phyloP scores from a whole-genome alignment of 2,113 vertebrate species.

The Siphamia tubifer region DNA sequence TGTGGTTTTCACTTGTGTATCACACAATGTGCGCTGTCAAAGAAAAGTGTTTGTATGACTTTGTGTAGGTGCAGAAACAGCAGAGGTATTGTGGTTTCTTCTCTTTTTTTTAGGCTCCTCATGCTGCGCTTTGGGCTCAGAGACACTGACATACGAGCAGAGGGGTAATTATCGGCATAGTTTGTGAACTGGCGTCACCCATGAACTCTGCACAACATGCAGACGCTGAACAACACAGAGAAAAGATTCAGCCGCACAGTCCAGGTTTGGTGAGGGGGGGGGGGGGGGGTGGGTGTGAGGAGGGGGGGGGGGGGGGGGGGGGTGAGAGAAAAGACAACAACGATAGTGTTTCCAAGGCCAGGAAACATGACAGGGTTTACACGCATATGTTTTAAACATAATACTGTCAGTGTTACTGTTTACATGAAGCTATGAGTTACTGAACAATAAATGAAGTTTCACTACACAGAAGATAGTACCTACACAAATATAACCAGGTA shows the following conservation, averaged over 20 bases:
- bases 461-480: too few species aligned
- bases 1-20: conserved; percentile 62
- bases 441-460: too few species aligned
- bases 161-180: conserved; percentile 56
- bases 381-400: conserved; percentile 8
- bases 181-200: conserved; percentile 48
- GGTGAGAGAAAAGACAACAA: not conserved
- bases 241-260: conserved; percentile 14
- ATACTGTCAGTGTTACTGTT: too few species aligned
- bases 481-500: too few species aligned
- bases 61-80: conserved; percentile 57
- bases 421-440: too few species aligned
- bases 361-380: not conserved
- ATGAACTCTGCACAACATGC: conserved; percentile 14
- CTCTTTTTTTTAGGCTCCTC: conserved; percentile 28
- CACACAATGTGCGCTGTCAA: conserved; percentile 48
- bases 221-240: conserved; percentile 38
- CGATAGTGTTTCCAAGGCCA: not conserved
- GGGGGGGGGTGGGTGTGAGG: not conserved
- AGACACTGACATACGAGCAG: conserved; percentile 56
- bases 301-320: not conserved
- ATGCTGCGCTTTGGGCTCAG: conserved; percentile 33
- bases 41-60: conserved; percentile 33
- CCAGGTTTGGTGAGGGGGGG: not conserved
- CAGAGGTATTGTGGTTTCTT: conserved; percentile 53